A percentile compares a stretch with the other conserved stretches of the same genome.
Evolutionary conservation across 1,140 invertebrate species (phyloP).

Genomic region (Drosophila ercepeae): DNA sequence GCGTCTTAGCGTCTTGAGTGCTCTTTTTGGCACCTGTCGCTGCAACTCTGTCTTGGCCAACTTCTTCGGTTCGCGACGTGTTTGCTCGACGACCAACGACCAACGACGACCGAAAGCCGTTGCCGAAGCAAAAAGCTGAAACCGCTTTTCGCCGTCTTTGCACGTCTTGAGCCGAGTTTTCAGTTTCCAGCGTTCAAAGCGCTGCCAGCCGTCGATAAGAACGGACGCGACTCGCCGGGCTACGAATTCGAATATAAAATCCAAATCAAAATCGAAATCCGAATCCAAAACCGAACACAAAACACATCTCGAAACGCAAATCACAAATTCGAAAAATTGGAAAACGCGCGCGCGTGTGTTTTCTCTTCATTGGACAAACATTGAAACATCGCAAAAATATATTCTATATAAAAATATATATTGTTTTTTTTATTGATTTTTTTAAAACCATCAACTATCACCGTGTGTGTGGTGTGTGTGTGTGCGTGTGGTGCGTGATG

Average conservation of each 20-base stretch:
- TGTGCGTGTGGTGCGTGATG: slow-evolving; percentile 29
- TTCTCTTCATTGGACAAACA: slow-evolving; percentile 14
- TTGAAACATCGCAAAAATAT: not conserved
- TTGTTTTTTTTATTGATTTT: slow-evolving; percentile 21
- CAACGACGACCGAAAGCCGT: too few species aligned
- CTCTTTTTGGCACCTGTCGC: slow-evolving; percentile 62
- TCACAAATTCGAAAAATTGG: not conserved
- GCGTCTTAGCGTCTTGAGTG: not conserved
- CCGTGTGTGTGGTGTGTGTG: not conserved
- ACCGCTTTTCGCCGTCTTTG: slow-evolving; percentile 22
- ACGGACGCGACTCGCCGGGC: slow-evolving; percentile 54
- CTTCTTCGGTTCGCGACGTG: slow-evolving; percentile 60
- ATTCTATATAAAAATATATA: not conserved
- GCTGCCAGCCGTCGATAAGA: slow-evolving; percentile 76
- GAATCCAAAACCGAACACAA: not conserved
- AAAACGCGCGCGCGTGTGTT: slow-evolving; percentile 47
- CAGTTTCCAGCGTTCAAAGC: slow-evolving; percentile 57
- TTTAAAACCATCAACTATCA: slow-evolving; percentile 7
- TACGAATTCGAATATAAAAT: not conserved
- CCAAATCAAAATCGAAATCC: too few species aligned
- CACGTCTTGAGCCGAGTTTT: slow-evolving; percentile 54
- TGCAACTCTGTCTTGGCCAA: slow-evolving; percentile 53
- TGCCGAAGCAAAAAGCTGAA: slow-evolving; percentile 24
- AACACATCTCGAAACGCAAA: not conserved
- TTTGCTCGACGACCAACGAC: too few species aligned